Evolutionary conservation across 64 coral and sea anemone species (phyloP), one percentile per base, ranked within the genome.

Genomic region (Porites australiensis): DNA sequence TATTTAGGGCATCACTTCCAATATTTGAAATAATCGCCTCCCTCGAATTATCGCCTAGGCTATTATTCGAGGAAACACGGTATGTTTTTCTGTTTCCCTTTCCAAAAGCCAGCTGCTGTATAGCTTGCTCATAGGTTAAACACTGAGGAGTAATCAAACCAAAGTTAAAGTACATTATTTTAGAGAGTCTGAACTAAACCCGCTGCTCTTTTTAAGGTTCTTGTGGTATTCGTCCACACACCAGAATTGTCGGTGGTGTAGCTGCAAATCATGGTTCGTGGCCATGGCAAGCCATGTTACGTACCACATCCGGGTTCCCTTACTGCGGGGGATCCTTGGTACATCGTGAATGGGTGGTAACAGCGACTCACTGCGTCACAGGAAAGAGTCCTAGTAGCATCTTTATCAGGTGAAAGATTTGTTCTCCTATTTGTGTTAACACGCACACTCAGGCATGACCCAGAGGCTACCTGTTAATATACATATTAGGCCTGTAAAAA

Each of bases 261-360:
- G 70, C 46, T 12, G 90, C 90, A n/a, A 76, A 77, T 3, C 82
- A n/a, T 13, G 90, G 90, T 27, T 81, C 64, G 22, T 92, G 90
- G 90, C 82, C 90, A 14, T 92, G 90, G 90, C 81, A 86, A 58
- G 82, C 50, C 37, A 69, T 75, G 81, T 49, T 92, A 16, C 52
- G 90, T 19, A 92, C 68, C 27, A 66, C 70, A 43, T 68, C 20
- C 6, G 90, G 90, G 8, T 75, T 66, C 21, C 90, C 58, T 13
- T 92, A 67, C 68, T 92, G 90, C 20, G 90, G 90, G 20, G 90
- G 82, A 1, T 77, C 90, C 13, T 21, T 92, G 11, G 70, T 92
- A 4, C 12, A 19, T 68, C 14, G 50, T 64, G 57, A 86, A 18
- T 92, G 90, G 90, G 43, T 87, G 13, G 46, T 92, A 0, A 92